These are phyloP conservation scores for Columbina picui DNA, from an alignment of 2,113 vertebrate species.

Conservation along the genomic window DNA sequence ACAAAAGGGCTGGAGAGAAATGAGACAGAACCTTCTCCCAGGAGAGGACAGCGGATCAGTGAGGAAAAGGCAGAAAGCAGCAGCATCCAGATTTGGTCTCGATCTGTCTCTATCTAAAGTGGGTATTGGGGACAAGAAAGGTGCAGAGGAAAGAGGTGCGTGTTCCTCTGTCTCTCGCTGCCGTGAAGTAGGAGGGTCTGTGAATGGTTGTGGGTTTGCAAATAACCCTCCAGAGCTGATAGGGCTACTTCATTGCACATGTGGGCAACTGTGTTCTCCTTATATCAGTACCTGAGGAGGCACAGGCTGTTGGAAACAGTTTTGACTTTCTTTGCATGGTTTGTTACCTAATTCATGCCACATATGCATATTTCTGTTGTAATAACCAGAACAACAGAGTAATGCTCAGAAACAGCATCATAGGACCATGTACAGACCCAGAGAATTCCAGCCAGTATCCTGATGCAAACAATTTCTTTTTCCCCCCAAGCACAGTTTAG, in stretches of 20 bases:
- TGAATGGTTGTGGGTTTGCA: not conserved
- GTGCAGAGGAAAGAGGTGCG: not conserved
- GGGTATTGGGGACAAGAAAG: not conserved
- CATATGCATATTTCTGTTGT: not conserved
- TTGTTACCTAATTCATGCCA: not conserved
- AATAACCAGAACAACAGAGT: not conserved
- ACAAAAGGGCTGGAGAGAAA: not conserved
- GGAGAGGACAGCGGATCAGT: not conserved
- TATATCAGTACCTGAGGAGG: not conserved
- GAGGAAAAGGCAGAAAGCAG: not conserved
- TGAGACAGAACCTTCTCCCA: not conserved
- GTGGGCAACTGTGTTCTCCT: accelerated
- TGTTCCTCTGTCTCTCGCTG: not conserved
- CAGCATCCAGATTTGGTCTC: not conserved
- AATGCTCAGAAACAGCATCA: not conserved
- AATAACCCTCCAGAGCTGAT: not conserved
- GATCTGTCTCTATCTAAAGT: not conserved
- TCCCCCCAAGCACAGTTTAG: not conserved
- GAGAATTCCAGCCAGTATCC: not conserved
- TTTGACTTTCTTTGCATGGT: not conserved
- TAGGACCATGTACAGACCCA: not conserved
- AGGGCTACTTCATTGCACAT: not conserved
- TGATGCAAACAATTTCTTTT: accelerated
- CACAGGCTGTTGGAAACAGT: not conserved
- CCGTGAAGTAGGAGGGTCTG: not conserved